A percentile compares a stretch with the other conserved stretches of the same genome.
Evolutionary conservation across 1,140 invertebrate species (phyloP).

Genomic region (Myzus persicae): DNA sequence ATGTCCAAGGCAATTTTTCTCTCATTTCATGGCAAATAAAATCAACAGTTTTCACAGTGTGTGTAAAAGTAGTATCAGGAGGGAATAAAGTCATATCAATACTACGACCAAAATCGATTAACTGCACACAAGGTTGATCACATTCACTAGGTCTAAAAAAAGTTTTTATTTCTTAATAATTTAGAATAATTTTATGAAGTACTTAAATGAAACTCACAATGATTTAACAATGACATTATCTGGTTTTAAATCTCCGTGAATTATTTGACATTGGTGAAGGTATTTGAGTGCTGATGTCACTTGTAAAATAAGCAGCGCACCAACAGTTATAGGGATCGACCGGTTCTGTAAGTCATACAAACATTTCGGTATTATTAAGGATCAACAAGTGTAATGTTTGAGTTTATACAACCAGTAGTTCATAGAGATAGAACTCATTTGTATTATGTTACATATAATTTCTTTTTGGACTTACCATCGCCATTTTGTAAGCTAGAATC

Average conservation of each 20-base stretch:
- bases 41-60: constrained; percentile 75
- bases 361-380: background rate
- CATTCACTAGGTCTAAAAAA: constrained; percentile 38
- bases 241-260: constrained; percentile 97
- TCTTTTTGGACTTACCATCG: background rate
- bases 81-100: constrained; percentile 90
- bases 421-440: background rate
- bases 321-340: constrained; percentile 9
- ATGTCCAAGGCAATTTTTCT: constrained; percentile 87
- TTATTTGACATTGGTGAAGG: constrained; percentile 87
- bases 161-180: background rate
- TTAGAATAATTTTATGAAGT: background rate
- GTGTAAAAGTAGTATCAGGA: constrained; percentile 78
- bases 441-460: background rate
- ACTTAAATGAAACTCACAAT: constrained; percentile 68
- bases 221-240: constrained; percentile 92
- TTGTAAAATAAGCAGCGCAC: constrained; percentile 44
- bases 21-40: constrained; percentile 89
- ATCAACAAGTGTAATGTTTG: background rate
- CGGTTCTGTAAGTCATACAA: background rate
- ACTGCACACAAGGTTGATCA: constrained; percentile 71
- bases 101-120: constrained; percentile 87
- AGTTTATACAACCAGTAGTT: background rate
- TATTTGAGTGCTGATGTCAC: constrained; percentile 71
- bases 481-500: background rate